A percentile compares a stretch with the other conserved stretches of the same genome.
Evolutionary conservation across 2,888 invertebrate genomes (phyloP).

Genomic region (Pyrocoelia pectoralis): DNA sequence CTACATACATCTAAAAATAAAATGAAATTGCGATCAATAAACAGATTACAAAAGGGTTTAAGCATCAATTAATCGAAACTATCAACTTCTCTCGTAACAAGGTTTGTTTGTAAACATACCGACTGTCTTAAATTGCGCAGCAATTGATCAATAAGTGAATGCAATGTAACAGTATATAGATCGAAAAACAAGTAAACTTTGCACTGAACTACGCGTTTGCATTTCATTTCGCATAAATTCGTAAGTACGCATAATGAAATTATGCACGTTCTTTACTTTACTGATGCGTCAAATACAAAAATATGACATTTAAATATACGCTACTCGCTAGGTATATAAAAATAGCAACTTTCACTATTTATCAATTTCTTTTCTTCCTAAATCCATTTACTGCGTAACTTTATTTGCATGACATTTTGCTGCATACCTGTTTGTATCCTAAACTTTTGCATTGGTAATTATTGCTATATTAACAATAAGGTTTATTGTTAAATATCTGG

Average conservation of each 20-base stretch:
- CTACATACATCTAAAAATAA: background rate
- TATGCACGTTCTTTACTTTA: background rate
- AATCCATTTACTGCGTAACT: background rate
- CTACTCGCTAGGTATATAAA: too few relatives aligned
- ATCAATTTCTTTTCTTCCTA: too few relatives aligned
- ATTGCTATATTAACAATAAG: background rate
- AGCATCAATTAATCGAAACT: slow-evolving; percentile 23
- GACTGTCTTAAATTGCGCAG: slow-evolving; percentile 31
- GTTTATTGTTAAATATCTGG: background rate
- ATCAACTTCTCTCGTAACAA: slow-evolving; percentile 25
- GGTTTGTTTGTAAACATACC: slow-evolving; percentile 31
- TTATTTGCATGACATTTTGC: background rate
- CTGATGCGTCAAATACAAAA: background rate
- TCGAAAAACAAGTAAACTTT: background rate
- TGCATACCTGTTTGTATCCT: background rate
- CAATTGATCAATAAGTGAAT: slow-evolving; percentile 38
- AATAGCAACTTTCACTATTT: too few relatives aligned
- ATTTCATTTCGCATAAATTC: background rate
- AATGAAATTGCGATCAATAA: background rate
- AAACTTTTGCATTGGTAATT: background rate
- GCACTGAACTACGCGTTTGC: slow-evolving; percentile 1
- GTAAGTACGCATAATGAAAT: background rate
- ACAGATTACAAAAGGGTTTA: slow-evolving; percentile 20
- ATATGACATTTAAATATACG: background rate
- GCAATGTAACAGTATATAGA: slow-evolving; percentile 18